Base-by-base conservation (phyloP, 2,888 invertebrate genomes). In the Cantharis flavilabris region DNA sequence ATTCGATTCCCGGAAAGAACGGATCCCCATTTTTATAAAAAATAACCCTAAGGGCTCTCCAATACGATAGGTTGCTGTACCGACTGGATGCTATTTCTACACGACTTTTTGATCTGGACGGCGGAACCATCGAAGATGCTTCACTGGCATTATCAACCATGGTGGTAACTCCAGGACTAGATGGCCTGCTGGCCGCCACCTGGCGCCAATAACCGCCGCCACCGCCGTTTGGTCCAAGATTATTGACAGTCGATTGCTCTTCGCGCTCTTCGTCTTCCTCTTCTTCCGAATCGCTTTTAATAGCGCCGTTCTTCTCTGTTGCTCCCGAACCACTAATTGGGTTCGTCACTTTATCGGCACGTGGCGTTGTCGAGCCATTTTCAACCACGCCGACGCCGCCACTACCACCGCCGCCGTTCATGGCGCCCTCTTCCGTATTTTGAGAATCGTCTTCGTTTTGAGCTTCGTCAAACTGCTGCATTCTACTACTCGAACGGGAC, bases 21-120 rank as follows among this genome's bases (percentile, higher is more conserved):
- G 96, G 95, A 86, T 98, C 97, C 3, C 98, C 98, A 91, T 98
- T 98, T 86, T 96, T 93, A 89, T 95, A 98, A 89, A 98, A 97
- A 1, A 95, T 94, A 76, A 97, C 95, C 72, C 96, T 90, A 77
- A 96, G 90, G 0, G 96, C 96, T 84, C 95, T 93, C 96, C 96
- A 97, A 86, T 95, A 96, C 81, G 95, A 95, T 72, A 96, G 91
- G 87, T 96, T 95, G 81, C 93, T 93, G 88, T 95, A 96, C 83
- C 93, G 88, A 49, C 49, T 86, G 80, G 88, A 86, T 83, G 92
- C 89, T 86, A 92, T 91, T 88, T 90, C 90, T 86, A 89, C 86
- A 86, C 88, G 86, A 79, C 88, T 90, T 86, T 90, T 90, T 73
- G 90, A 89, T 81, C 90, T 88, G 82, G 88, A 87, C 82, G 89